Evolutionary conservation across 2,797 vertebrate species (phyloP).

Genomic region (Enteromius mattozi): DNA sequence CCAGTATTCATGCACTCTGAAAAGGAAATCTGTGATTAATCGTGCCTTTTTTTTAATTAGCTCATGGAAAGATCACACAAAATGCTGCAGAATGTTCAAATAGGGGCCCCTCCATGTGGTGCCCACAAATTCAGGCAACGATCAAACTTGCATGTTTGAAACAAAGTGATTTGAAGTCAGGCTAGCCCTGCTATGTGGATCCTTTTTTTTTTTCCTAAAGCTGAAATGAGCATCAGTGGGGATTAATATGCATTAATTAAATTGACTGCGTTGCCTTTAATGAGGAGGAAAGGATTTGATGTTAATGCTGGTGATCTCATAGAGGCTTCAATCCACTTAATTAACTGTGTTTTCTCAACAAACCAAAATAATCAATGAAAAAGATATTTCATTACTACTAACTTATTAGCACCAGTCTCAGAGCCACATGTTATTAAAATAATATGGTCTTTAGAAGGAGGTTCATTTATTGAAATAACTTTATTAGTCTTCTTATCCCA

Average conservation of each 20-base stretch:
- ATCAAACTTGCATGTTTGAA: constrained; percentile 69
- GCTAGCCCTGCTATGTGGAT: constrained; percentile 67
- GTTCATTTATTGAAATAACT: constrained; percentile 56
- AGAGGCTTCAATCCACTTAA: constrained; percentile 88
- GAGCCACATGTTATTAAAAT: constrained; percentile 74
- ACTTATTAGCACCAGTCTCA: constrained; percentile 67
- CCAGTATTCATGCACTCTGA: constrained; percentile 30
- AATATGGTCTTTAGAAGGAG: constrained; percentile 55
- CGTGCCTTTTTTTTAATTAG: constrained; percentile 60
- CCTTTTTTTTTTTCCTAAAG: constrained; percentile 64
- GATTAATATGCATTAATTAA: constrained; percentile 99
- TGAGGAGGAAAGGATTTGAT: constrained; percentile 94
- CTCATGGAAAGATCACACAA: constrained; percentile 59
- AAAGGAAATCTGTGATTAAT: constrained; percentile 54
- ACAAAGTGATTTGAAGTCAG: constrained; percentile 67
- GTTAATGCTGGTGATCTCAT: constrained; percentile 92
- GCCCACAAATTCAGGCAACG: constrained; percentile 57
- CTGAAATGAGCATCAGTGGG: constrained; percentile 92
- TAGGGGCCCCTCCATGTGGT: constrained; percentile 41
- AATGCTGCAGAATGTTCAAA: constrained; percentile 56
- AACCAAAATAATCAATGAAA: constrained; percentile 87
- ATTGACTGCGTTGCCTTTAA: constrained; percentile 95
- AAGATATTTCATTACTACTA: constrained; percentile 78
- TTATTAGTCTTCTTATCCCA: constrained; percentile 24
- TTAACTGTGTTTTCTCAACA: constrained; percentile 90